A percentile compares a stretch with the other conserved stretches of the same genome.
These are phyloP conservation scores for Calyptommatus sinebrachiatus DNA, from an alignment of 2,113 vertebrate genomes.

Conservation along the genomic window DNA sequence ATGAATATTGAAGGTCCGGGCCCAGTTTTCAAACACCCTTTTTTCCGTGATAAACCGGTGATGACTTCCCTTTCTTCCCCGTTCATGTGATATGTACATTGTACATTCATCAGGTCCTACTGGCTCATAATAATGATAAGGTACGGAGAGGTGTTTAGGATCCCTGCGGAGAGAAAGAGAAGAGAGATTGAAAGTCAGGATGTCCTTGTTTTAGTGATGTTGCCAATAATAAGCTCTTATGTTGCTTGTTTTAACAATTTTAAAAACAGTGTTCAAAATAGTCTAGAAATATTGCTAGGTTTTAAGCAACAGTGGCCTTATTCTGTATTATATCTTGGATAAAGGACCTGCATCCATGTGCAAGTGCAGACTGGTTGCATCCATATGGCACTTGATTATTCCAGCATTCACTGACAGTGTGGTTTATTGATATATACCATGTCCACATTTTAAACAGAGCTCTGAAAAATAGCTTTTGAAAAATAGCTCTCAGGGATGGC, in stretches of 20 bases:
- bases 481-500: no score
- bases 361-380: no score
- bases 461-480: no score
- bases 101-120: conserved; percentile 90
- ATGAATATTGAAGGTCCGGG: conserved; percentile 89
- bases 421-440: no score
- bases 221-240: conserved; percentile 43
- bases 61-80: conserved; percentile 91
- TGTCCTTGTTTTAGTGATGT: conserved; percentile 25
- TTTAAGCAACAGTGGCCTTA: background rate
- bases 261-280: conserved; percentile 32
- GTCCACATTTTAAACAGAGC: no score
- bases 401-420: no score
- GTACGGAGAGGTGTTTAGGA: conserved; percentile 84
- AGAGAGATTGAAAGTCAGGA: conserved; percentile 38
- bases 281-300: background rate
- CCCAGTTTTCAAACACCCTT: conserved; percentile 93
- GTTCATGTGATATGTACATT: conserved; percentile 97
- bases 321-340: no score
- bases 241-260: conserved; percentile 22
- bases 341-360: no score
- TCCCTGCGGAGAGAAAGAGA: conserved; percentile 74
- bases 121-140: conserved; percentile 97
- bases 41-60: conserved; percentile 99
- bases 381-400: no score